These are phyloP conservation scores for Sialis lutaria DNA, from an alignment of 2,888 invertebrate genomes.

Conservation along the genomic window DNA sequence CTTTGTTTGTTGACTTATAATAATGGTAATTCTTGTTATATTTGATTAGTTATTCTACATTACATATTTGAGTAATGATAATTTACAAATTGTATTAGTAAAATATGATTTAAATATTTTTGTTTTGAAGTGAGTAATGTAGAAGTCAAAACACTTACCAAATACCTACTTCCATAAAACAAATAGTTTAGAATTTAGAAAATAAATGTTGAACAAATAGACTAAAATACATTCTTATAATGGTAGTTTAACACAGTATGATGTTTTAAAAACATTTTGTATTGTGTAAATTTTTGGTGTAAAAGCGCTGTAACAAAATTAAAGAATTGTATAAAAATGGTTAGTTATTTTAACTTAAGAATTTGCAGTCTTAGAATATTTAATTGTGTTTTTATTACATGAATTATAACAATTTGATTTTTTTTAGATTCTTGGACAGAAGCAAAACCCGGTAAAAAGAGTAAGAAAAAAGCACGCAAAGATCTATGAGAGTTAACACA, in stretches of 20 bases:
- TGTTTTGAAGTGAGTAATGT: too few species aligned
- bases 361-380: conserved; percentile 1
- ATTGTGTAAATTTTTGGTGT: background rate
- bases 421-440: conserved; percentile 56
- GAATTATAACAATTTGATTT: conserved; percentile 7
- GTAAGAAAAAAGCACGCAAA: conserved; percentile 60
- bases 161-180: background rate
- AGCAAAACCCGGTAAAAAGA: conserved; percentile 52
- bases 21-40: too few species aligned
- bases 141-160: too few species aligned
- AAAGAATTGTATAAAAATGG: background rate
- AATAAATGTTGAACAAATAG: background rate
- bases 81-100: too few species aligned
- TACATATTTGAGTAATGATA: too few species aligned
- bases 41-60: too few species aligned
- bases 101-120: too few species aligned
- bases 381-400: background rate
- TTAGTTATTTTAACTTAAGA: background rate
- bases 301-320: background rate
- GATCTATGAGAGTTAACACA: conserved; percentile 20
- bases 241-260: too few species aligned
- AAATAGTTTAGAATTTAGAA: background rate
- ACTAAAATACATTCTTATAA: too few species aligned
- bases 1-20: too few species aligned
- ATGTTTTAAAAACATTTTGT: too few species aligned